These are phyloP conservation scores for Lepetodrilus schrolli DNA, from an alignment of 2,888 invertebrate species.

Conservation along the genomic window DNA sequence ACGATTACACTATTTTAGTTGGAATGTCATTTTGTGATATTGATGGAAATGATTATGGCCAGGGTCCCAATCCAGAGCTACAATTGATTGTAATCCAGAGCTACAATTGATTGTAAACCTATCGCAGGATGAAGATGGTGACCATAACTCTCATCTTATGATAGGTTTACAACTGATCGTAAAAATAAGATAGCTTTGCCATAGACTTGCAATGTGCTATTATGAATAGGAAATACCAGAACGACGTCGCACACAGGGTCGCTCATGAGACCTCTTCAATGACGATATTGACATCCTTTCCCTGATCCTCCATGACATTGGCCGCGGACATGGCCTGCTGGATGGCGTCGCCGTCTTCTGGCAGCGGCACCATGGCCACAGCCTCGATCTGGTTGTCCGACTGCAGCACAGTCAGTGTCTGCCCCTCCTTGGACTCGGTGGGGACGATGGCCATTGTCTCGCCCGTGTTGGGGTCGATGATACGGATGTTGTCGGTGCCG, in stretches of 20 bases:
- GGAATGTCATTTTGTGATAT: too few relatives aligned
- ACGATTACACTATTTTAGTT: too few relatives aligned
- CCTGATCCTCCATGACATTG: slow-evolving; percentile 39
- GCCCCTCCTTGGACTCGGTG: slow-evolving; percentile 35
- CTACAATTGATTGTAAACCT: too few relatives aligned
- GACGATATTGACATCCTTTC: not conserved
- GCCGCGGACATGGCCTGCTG: slow-evolving; percentile 43
- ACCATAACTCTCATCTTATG: too few relatives aligned
- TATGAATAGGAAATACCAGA: too few relatives aligned
- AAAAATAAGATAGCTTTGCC: too few relatives aligned
- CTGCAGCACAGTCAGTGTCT: slow-evolving; percentile 39
- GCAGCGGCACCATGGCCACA: slow-evolving; percentile 42
- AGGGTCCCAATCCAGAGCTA: too few relatives aligned
- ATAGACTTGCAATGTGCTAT: too few relatives aligned
- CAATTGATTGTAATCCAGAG: too few relatives aligned
- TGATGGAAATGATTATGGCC: too few relatives aligned
- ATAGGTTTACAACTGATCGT: too few relatives aligned
- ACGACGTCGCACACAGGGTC: not conserved
- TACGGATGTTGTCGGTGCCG: slow-evolving; percentile 46
- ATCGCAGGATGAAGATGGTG: too few relatives aligned
- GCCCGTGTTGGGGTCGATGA: slow-evolving; percentile 56
- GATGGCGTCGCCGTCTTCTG: slow-evolving; percentile 36
- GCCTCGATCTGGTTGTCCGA: slow-evolving; percentile 42
- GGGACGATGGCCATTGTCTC: slow-evolving; percentile 51
- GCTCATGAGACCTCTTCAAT: slow-evolving; percentile 2